Conservation (phyloP, 53 echinoderm and acorn worm genomes). For the Astropecten irregularis region DNA sequence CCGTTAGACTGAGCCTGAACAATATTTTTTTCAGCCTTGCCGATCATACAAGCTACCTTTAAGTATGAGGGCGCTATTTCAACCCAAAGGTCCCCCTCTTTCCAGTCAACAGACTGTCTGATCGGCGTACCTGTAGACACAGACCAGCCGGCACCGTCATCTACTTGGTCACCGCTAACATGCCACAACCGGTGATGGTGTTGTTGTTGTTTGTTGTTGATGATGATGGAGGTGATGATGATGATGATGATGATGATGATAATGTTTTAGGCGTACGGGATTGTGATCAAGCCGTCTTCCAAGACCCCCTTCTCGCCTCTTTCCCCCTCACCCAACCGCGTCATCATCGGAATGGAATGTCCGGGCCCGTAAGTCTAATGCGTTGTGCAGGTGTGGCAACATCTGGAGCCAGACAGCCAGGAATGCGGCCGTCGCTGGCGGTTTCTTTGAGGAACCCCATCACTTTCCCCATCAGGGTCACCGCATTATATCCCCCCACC, state of each 20-base stretch:
- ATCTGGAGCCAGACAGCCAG: conserved; percentile 37
- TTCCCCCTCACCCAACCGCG: neutral
- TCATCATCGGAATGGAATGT: conserved; percentile 53
- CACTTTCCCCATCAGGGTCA: neutral
- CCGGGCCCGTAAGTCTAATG: conserved; percentile 38
- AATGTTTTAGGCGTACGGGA: neutral
- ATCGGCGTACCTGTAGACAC: conserved; percentile 26
- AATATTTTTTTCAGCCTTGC: too few relatives aligned
- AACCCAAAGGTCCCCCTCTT: neutral
- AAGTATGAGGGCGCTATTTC: conserved; percentile 29
- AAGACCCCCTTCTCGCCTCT: neutral
- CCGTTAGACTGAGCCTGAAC: too few relatives aligned
- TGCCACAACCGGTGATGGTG: too few relatives aligned
- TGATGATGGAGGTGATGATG: neutral
- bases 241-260: conserved; percentile 4
- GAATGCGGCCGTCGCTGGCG: conserved; percentile 49
- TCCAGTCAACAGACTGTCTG: neutral
- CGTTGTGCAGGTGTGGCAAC: conserved; percentile 44
- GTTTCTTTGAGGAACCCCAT: conserved; percentile 28
- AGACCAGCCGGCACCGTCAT: conserved; percentile 49
- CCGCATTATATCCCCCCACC: conserved; percentile 3
- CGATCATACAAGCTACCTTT: too few relatives aligned
- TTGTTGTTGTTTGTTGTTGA: too few relatives aligned
- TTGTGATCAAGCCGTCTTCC: neutral
- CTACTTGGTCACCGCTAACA: neutral